Evolutionary conservation across 1,140 invertebrate species (phyloP).

Genomic region (Pollicipes pollicipes): DNA sequence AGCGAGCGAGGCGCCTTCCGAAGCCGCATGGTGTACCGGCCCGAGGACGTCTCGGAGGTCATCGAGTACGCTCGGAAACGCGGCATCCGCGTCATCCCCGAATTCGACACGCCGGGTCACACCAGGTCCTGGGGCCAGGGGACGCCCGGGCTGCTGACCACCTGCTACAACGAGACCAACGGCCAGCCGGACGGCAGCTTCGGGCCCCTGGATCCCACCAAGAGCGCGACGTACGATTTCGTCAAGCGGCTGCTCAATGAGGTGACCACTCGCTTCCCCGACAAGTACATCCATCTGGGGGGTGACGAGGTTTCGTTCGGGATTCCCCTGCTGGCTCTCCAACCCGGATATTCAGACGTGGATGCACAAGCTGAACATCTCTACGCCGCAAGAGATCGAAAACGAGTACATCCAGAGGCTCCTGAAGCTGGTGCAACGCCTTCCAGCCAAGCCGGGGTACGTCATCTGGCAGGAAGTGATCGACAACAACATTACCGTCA

Average conservation of each 20-base stretch:
- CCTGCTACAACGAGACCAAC: conserved; percentile 39
- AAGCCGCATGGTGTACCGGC: conserved; percentile 46
- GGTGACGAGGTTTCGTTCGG: conserved; percentile 65
- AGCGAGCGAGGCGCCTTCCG: conserved; percentile 52
- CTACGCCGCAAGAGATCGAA: conserved; percentile 39
- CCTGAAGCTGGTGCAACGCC: conserved; percentile 24
- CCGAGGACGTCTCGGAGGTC: conserved; percentile 41
- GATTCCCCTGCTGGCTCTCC: conserved; percentile 56
- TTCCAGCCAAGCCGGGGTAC: conserved; percentile 27
- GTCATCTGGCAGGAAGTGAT: conserved; percentile 89
- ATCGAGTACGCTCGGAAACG: conserved; percentile 57
- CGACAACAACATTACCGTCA: conserved; percentile 48
- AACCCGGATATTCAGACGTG: conserved; percentile 54
- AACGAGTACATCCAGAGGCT: conserved; percentile 47
- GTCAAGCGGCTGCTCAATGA: conserved; percentile 48
- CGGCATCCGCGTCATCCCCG: conserved; percentile 71
- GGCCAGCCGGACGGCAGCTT: conserved; percentile 35
- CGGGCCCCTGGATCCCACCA: conserved; percentile 60
- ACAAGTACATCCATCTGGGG: conserved; percentile 64
- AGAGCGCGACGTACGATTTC: conserved; percentile 42
- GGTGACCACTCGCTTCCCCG: conserved; percentile 46
- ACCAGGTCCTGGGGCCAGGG: conserved; percentile 63
- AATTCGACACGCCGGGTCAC: conserved; percentile 88
- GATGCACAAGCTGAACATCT: conserved; percentile 43
- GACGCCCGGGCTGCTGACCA: conserved; percentile 48